phyloP scores from a whole-genome alignment of 2,113 vertebrate genomes.

The Otolemur garnettii region DNA sequence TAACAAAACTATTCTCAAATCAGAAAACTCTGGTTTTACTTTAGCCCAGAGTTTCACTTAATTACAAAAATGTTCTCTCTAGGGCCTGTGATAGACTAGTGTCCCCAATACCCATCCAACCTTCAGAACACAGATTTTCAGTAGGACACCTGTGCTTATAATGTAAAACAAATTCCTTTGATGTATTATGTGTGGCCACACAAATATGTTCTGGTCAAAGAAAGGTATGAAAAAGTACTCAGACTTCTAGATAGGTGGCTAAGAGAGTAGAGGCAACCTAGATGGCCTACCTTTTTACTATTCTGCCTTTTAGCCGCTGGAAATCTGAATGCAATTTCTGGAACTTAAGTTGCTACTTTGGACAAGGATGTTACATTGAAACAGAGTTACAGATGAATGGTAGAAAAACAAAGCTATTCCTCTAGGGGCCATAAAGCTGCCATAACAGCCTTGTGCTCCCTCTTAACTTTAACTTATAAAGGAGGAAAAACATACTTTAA shows the following conservation, averaged over 20 bases:
- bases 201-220: slow-evolving; percentile 19
- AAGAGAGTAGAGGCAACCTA: not conserved
- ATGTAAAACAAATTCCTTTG: not conserved
- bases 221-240: not conserved
- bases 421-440: not conserved
- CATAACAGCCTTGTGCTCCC: not conserved
- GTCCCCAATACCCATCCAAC: not conserved
- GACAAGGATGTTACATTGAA: not conserved
- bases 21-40: not conserved
- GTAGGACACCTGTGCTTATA: not conserved
- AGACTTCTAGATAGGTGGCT: not conserved
- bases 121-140: not conserved
- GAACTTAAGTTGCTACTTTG: not conserved
- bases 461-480: not conserved
- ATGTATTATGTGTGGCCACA: not conserved
- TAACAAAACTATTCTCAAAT: slow-evolving; percentile 21
- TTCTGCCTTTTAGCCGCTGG: not conserved
- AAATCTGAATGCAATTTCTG: not conserved
- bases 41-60: slow-evolving; percentile 45
- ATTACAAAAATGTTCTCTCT: not conserved
- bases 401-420: not conserved
- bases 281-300: not conserved
- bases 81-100: not conserved
- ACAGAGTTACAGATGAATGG: not conserved
- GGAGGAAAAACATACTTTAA: not conserved